Base-by-base conservation (phyloP, 1,140 invertebrate genomes). In the Battus philenor region DNA sequence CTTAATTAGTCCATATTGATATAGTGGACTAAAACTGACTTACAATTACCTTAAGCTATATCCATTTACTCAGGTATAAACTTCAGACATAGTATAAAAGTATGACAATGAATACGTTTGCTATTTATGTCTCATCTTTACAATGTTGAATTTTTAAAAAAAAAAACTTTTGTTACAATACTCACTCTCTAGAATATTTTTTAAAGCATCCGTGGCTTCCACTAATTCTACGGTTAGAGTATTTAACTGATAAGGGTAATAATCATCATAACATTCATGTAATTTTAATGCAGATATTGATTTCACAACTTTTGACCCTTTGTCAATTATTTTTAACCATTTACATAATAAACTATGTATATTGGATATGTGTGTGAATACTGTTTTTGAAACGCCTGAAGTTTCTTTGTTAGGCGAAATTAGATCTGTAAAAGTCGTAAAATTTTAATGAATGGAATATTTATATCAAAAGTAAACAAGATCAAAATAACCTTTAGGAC, bases 201-300 rank as follows among this genome's bases (percentile, higher is more conserved):
- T 58, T 10, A 84, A 34, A 26, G 46, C 43, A 44, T 69, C 54
- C 24, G 62, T 39, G 15, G 56, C 52, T 39, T 82, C 68, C 13
- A 76, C 15, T 7, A 86, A 49, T 27, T 54, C 54, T 4, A 75
- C 65, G 20, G 55, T 73, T 1, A 81, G 36, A 15, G 60, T 49
- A 50, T 59, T 54, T 2, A 77, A 30, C 46, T 78, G 68, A 11
- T 64, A 47, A 11, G 83, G 83, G 51, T 68, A 86, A 29, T 80
- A 78, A 24, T 72, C 67, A 54, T 70, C 59, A 4, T 61, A 44
- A 51, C 49, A 70, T 47, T 83, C 75, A 50, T 84, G 53, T 12
- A 86, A 51, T 24, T 80, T 86, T 22, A 83, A 44, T 11, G 67
- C 50, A 11, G 55, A 57, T 34, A 86, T 59, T 1, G 60, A 51